Base-by-base conservation (phyloP, 2,888 invertebrate genomes). In the Sturmia bella region DNA sequence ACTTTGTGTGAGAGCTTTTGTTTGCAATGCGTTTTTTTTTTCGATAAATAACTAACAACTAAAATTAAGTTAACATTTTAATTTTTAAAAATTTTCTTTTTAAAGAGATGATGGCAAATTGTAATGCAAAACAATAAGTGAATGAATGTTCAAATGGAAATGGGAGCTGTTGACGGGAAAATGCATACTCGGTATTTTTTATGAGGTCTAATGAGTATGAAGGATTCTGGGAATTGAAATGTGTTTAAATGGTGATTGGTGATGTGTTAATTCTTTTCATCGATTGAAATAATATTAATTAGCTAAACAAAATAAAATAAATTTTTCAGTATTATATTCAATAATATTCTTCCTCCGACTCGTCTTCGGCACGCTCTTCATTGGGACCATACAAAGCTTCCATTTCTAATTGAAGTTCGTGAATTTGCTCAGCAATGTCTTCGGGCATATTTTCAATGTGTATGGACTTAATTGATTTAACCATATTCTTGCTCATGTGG, bases 401-500 rank as follows among this genome's bases (percentile, higher is more conserved):
- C 66, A 89, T 85, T 80, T 89, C 88, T 45, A 86, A 84, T 80
- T 89, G 85, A 19, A 89, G 80, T 85, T 86, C 86, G 5, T 80
- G 85, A 0, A 89, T 85, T 78, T 87, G 85, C 7, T 85, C 87
- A 50, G 76, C 84, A 61, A 89, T 82, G 69, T 87, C 88, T 74
- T 85, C 84, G 59, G 89, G 85, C 87, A 89, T 87, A 6, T 73
- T 64, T 32, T 87, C 85, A 19, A 83, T n/a, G 43, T 86, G 86
- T 1, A 88, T 84, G 2, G 86, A 68, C 45, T 89, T 89, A 48
- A 89, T 85, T 32, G 88, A 85, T 2, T 85, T 87, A 75, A 88
- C 86, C 15, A 88, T 85, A 4, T 86, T 86, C 84, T 88, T 87
- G 84, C 88, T 85, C 87, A 88, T 87, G 83, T 88, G 85, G 68